Conservation (phyloP, 1,140 invertebrate genomes). For the Drosophila grimshawi region DNA sequence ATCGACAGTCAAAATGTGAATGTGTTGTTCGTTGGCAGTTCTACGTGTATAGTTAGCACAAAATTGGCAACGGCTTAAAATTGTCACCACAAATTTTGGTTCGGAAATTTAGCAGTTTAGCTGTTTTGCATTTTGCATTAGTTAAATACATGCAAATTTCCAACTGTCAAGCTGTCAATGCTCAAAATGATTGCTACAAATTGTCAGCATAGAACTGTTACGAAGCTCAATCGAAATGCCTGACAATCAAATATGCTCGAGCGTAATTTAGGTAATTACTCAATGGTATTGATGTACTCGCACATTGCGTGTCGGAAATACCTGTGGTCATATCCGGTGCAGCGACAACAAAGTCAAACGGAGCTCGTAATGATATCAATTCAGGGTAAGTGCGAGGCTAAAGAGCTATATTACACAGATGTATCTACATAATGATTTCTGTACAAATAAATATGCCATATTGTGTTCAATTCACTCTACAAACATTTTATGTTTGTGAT, state of each 20-base stretch:
- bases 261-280: constrained; percentile 23
- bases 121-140: constrained; percentile 21
- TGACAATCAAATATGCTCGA: constrained; percentile 39
- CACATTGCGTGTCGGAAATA: constrained; percentile 21
- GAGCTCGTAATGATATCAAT: constrained; percentile 1
- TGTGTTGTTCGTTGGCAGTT: too few species aligned
- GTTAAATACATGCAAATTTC: constrained; percentile 41
- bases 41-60: neutral
- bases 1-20: constrained; percentile 17
- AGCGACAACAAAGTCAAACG: constrained; percentile 1
- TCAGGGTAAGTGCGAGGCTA: neutral
- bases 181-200: constrained; percentile 40
- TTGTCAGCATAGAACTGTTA: constrained; percentile 28
- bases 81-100: neutral
- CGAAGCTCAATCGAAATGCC: neutral
- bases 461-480: too few species aligned
- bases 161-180: constrained; percentile 27
- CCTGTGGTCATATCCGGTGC: constrained; percentile 17
- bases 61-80: constrained; percentile 18
- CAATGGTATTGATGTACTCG: constrained; percentile 23
- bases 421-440: too few species aligned
- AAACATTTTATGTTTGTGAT: neutral
- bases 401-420: neutral
- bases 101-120: constrained; percentile 1
- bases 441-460: too few species aligned